Evolutionary conservation across 2,113 vertebrate species (phyloP), one percentile per base, ranked within the genome.

Genomic region (Chamaetylas fuelleborni): DNA sequence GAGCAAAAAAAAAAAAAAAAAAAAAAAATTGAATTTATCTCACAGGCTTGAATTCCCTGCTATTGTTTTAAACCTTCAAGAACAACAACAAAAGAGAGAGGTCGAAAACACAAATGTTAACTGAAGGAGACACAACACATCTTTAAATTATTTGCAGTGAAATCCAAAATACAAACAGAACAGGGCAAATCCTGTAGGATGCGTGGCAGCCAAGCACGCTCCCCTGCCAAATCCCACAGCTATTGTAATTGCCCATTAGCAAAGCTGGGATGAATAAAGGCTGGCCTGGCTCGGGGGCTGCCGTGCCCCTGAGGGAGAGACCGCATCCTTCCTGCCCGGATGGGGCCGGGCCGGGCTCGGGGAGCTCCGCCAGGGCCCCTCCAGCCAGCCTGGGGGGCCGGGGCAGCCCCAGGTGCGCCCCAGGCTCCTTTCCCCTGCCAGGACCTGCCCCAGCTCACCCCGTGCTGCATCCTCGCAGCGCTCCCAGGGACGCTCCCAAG

Each of bases 311-410:
- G 2, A 97, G 98, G 98, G 98, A 97, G 92, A 98, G 95, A 98
- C 98, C 97, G 97, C 98, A 98, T 99, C 98, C 98, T 98, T 98
- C 98, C 98, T 99, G 96, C 97, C 98, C 98, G 98, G 98, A 98
- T 97, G 97, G 96, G 96, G 95, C 96, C 51, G n/a, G 70, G 73
- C 19, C 6, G 95, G 97, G 98, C 98, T 98, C 98, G 97, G 47
- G 87, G 93, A 97, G 97, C 97, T 62, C 84, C 47, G 96, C 97
- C 97, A 96, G 93, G 96, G 92, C 94, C 71, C 12, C 98, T 96
- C 96, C 86, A 80, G 97, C 89, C 19, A 0, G 14, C 17, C 69
- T 14, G 38, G 67, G 94, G 94, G 98, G 96, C 97, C 97, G 97
- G 91, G 89, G 95, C 76, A 79, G 93, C 93, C 91, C 96, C 90